These are phyloP conservation scores for Myotis myotis DNA, from an alignment of 2,797 vertebrate genomes.

Conservation along the genomic window DNA sequence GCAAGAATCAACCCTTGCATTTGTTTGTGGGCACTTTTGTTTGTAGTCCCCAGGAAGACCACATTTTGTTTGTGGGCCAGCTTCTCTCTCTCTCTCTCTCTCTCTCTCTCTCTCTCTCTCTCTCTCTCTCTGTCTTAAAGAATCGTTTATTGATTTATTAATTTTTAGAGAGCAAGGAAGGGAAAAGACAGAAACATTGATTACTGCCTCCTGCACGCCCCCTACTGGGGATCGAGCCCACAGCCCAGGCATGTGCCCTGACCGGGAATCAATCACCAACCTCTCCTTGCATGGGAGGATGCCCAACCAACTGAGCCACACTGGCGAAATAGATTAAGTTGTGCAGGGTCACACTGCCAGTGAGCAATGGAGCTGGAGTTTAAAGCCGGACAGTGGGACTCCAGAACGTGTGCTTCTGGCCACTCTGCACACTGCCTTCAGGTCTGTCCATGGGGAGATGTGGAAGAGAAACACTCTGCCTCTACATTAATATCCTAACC, in stretches of 20 bases:
- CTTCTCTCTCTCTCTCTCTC: background rate
- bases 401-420: background rate
- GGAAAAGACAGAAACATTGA: background rate
- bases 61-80: background rate
- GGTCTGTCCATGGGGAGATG: background rate
- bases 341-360: too few species aligned
- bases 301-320: background rate
- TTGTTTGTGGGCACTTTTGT: background rate
- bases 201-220: background rate
- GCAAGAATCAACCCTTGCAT: background rate
- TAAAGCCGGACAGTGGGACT: background rate
- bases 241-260: background rate
- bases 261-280: background rate
- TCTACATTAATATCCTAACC: background rate
- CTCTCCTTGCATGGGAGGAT: background rate
- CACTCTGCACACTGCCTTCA: background rate
- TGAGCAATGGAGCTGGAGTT: background rate
- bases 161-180: background rate
- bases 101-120: background rate
- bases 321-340: background rate
- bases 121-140: background rate
- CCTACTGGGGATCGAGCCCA: background rate
- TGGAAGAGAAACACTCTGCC: background rate
- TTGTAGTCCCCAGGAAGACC: background rate
- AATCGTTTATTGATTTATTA: background rate